phyloP scores from a whole-genome alignment of 1,140 invertebrate genomes.

The Heliconius himera region DNA sequence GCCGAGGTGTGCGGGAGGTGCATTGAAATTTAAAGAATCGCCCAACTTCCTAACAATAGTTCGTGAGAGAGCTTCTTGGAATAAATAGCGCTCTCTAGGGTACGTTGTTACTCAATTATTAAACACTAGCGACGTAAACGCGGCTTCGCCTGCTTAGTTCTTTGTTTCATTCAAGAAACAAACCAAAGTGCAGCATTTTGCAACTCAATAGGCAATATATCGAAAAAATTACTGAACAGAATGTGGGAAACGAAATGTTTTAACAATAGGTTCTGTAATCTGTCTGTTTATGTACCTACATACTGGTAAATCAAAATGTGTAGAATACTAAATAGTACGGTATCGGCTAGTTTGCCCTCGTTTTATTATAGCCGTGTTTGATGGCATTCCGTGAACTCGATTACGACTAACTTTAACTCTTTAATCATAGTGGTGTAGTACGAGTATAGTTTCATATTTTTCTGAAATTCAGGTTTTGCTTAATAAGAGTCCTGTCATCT shows the following conservation, averaged over 20 bases:
- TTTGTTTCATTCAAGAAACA: too few relatives aligned
- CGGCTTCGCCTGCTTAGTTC: too few relatives aligned
- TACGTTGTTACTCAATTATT: conserved; percentile 6
- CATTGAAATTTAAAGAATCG: conserved; percentile 12
- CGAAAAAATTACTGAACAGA: too few relatives aligned
- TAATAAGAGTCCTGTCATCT: too few relatives aligned
- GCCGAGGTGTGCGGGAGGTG: conserved; percentile 1
- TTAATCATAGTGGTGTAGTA: background rate
- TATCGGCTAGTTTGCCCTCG: background rate
- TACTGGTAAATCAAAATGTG: background rate
- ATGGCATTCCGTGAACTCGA: background rate
- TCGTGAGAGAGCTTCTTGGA: background rate
- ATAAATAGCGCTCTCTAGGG: background rate
- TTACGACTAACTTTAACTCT: background rate
- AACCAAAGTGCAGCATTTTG: too few relatives aligned
- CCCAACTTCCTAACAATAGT: background rate
- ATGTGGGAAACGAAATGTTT: too few relatives aligned
- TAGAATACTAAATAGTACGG: background rate
- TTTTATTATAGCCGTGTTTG: background rate
- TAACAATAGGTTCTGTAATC: too few relatives aligned
- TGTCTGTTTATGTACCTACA: too few relatives aligned
- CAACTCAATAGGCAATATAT: too few relatives aligned
- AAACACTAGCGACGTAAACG: background rate
- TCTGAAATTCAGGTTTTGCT: too few relatives aligned
- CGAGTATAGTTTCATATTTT: background rate